A percentile compares a stretch with the other conserved stretches of the same genome.
Conservation (phyloP, 2,113 vertebrate genomes). For the Nannospalax galili region DNA sequence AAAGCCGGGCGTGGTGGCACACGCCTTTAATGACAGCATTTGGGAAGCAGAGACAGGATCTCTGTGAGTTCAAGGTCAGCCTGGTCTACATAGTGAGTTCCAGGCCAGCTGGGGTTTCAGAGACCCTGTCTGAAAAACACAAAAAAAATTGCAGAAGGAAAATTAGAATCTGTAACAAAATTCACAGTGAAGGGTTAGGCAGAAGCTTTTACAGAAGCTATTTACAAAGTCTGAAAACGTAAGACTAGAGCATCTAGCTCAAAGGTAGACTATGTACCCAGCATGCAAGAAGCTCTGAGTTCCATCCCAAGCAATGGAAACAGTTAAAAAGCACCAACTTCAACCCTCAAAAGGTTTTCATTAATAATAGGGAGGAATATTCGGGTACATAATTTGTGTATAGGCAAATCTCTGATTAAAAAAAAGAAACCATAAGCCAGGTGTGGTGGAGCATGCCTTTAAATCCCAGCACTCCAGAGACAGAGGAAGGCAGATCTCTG, state of each 20-base stretch:
- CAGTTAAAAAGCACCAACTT: background rate
- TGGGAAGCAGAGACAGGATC: too few relatives aligned
- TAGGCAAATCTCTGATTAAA: background rate
- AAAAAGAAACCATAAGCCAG: too few relatives aligned
- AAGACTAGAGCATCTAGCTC: background rate
- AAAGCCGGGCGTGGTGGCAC: too few relatives aligned
- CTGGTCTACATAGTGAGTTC: too few relatives aligned
- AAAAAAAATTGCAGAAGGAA: background rate
- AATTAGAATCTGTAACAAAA: background rate
- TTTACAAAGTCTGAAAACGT: background rate
- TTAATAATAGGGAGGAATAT: background rate
- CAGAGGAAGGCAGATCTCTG: too few relatives aligned
- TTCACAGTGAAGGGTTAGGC: background rate
- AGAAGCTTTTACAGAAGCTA: background rate
- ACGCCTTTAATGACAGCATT: too few relatives aligned
- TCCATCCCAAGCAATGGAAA: background rate
- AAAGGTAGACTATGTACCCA: background rate
- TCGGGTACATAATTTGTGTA: background rate
- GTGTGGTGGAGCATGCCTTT: too few relatives aligned
- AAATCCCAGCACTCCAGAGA: too few relatives aligned
- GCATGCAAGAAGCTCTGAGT: background rate
- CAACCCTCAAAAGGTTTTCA: background rate
- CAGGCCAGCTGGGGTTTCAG: too few relatives aligned
- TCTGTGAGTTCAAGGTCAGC: too few relatives aligned
- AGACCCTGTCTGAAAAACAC: too few relatives aligned